Evolutionary conservation across 2,888 invertebrate species (phyloP), one percentile per base, ranked within the genome.

Genomic region (Gymnosoma rotundatum): DNA sequence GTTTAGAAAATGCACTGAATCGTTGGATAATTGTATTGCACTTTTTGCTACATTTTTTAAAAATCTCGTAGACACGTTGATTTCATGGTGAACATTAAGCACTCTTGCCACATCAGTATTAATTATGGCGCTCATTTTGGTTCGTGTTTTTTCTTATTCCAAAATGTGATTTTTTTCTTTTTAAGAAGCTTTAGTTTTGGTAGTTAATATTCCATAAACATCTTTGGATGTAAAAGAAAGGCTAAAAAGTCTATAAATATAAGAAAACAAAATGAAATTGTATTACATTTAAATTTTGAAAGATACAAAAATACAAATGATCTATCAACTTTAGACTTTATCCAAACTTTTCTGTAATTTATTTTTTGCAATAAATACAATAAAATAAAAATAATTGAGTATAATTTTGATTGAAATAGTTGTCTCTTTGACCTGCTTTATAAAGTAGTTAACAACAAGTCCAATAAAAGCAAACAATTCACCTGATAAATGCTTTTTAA

Each of bases 371-470:
- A 70, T 60, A 25, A 25, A 25, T 25, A 25, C 1, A 25, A 25
- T 25, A 25, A 25, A 25, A 25, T 25, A 38, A 58, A 58, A 48
- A 20, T 21, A 72, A 8, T 36, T 25, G 25, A 10, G 16, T 60
- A 32, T 0, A 3, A 32, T 72, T 58, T 18, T 38, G 36, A 42
- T 42, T 69, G 25, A 45, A 56, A 14, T 70, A 58, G 32, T 70
- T 70, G 18, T 25, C 42, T 36, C 14, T 67, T 67, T 70, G 72
- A 73, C 72, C 72, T 78, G 42, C 9, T 18, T 70, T 63, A 32
- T 8, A 5, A 32, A 32, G 25, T 25, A 25, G 25, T 25, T 60
- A n/a, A 45, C 20, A 25, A 48, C 3, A 36, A 21, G 5, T 14
- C 18, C 25, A 52, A 32, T 6, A 16, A 20, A 74, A 45, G 32